Percentiles rank a stretch among this genome's conserved stretches.
Conservation (phyloP, 2,797 vertebrate genomes). For the Poeciliopsis turneri region DNA sequence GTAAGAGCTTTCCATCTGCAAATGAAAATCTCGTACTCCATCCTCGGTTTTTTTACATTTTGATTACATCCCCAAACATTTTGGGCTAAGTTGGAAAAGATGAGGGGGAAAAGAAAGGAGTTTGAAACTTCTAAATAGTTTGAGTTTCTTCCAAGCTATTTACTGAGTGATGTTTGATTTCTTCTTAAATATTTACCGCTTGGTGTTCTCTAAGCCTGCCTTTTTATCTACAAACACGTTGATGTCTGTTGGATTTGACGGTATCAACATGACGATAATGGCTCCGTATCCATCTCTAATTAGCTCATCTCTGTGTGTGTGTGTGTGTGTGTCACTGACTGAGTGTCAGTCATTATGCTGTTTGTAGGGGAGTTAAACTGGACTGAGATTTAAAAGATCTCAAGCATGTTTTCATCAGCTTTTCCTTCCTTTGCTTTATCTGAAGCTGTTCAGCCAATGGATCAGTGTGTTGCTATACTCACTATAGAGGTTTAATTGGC, state of each 20-base stretch:
- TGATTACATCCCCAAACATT: conserved; percentile 23
- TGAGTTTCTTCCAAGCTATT: not conserved
- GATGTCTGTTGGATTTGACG: conserved; percentile 42
- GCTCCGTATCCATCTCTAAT: conserved; percentile 5
- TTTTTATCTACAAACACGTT: conserved; percentile 40
- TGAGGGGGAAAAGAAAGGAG: too few species aligned
- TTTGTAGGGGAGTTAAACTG: not conserved
- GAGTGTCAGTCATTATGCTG: not conserved
- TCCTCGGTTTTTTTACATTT: not conserved
- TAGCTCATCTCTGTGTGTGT: too few species aligned
- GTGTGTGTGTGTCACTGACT: too few species aligned
- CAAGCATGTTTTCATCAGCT: not conserved
- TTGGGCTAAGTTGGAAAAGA: not conserved
- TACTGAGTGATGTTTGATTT: conserved; percentile 31
- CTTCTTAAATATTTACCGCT: conserved; percentile 57
- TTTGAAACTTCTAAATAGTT: conserved; percentile 17
- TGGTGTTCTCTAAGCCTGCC: conserved; percentile 34
- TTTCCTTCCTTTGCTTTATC: not conserved
- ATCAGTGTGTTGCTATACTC: too few species aligned
- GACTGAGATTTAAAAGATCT: not conserved
- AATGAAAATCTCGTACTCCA: not conserved
- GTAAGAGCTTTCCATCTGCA: not conserved
- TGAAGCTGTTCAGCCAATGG: too few species aligned
- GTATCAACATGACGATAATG: conserved; percentile 39
- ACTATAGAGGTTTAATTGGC: conserved; percentile 35